Base-by-base conservation (phyloP, 2,888 invertebrate species). In the Leucoma salicis region DNA sequence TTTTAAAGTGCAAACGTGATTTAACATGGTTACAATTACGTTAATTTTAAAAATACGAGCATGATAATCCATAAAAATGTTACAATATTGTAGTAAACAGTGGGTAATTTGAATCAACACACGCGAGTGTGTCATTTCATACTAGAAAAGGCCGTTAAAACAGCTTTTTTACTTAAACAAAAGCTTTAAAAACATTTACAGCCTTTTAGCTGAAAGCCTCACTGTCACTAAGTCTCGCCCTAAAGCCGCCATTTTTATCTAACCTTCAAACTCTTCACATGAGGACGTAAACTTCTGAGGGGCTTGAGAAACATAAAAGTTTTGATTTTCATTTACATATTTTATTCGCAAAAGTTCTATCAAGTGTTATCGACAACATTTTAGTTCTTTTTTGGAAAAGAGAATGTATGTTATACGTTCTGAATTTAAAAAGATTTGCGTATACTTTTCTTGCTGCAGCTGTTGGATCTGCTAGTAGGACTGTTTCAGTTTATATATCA, bases 131-230 rank as follows among this genome's bases (percentile, higher is more conserved):
- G 12, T 31, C 6, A n/a, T 31, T n/a, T 16, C 15, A 15, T 15
- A 31, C n/a, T 5, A 15, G 8, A 15, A 15, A n/a, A 31, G 2
- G 3, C n/a, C 11, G 11, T n/a, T 2, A 10, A 31, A 15, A 31
- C 11, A 12, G 12, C 29, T 13, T 5, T 31, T 31, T 31, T 44
- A 49, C 36, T 27, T 43, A 31, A 47, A 59, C 50, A 51, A 48
- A 53, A 51, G 47, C 36, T 16, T 31, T 50, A 50, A 57, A 58
- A 48, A 53, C 28, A 51, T 57, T 51, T 51, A 56, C 57, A 51
- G 53, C 51, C 51, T 51, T 48, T 47, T 42, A 46, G 46, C 46
- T 37, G 37, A 28, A 32, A 18, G 10, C 24, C 25, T 24, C 13
- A 31, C 14, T 18, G 38, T 38, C 35, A 18, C 21, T 15, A 36